A percentile compares a stretch with the other conserved stretches of the same genome.
phyloP scores from a whole-genome alignment of 2,888 invertebrate genomes.

The Xanthorhoe spadicearia region DNA sequence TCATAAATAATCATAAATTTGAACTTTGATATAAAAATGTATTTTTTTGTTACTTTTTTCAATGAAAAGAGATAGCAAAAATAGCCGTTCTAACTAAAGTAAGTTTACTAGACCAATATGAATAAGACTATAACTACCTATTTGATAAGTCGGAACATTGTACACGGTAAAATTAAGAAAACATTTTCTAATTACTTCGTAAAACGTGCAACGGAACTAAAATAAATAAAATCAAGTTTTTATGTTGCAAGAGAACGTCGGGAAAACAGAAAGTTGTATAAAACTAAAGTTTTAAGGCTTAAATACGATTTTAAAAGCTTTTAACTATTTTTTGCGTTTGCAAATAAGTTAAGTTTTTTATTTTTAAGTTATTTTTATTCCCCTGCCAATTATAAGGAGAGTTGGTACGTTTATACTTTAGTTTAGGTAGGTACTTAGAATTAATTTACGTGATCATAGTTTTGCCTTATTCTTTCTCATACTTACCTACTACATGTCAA shows the following conservation, averaged over 20 bases:
- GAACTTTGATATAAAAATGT: too few relatives aligned
- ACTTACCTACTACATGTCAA: too few relatives aligned
- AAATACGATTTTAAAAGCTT: slow-evolving; percentile 26
- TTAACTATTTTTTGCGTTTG: slow-evolving; percentile 27
- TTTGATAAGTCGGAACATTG: not conserved
- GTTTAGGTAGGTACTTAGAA: too few relatives aligned
- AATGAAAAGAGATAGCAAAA: too few relatives aligned
- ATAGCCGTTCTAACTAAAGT: too few relatives aligned
- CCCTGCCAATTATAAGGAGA: not conserved
- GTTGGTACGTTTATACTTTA: not conserved
- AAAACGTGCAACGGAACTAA: slow-evolving; percentile 28
- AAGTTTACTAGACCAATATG: too few relatives aligned
- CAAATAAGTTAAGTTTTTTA: not conserved
- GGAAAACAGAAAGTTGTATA: slow-evolving; percentile 31
- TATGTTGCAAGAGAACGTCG: slow-evolving; percentile 12
- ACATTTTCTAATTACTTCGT: not conserved
- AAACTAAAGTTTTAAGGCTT: slow-evolving; percentile 22
- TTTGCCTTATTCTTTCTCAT: too few relatives aligned
- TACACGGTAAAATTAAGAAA: not conserved
- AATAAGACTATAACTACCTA: too few relatives aligned
- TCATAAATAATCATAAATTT: too few relatives aligned
- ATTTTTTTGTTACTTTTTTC: too few relatives aligned
- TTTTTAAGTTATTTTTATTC: not conserved
- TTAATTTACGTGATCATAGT: too few relatives aligned
- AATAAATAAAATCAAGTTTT: slow-evolving; percentile 16